These are phyloP conservation scores for Patella pellucida DNA, from an alignment of 2,888 invertebrate genomes.

Conservation along the genomic window DNA sequence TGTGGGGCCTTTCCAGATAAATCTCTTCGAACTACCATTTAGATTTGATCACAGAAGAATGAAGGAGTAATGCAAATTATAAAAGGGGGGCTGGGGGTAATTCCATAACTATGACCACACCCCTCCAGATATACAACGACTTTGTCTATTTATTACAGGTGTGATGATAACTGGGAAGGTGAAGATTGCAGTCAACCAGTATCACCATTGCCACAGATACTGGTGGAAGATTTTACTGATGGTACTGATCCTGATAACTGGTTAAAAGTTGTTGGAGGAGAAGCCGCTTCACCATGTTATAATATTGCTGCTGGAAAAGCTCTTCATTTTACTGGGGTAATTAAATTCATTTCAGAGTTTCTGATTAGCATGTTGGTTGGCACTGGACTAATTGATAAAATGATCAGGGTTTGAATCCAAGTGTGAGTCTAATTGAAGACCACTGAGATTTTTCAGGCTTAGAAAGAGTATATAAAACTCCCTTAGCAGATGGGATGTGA, in stretches of 20 bases:
- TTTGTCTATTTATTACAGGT: constrained; percentile 44
- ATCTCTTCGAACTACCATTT: too few species aligned
- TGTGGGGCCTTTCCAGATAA: too few species aligned
- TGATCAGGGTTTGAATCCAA: too few species aligned
- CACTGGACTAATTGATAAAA: too few species aligned
- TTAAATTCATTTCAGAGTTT: constrained; percentile 24
- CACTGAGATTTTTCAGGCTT: too few species aligned
- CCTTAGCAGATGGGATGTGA: neutral
- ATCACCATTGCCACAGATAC: constrained; percentile 52
- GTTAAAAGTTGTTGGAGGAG: constrained; percentile 65
- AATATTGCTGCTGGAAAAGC: constrained; percentile 66
- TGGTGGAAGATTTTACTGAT: constrained; percentile 64
- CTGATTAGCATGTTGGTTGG: neutral
- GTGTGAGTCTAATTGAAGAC: too few species aligned
- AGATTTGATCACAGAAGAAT: too few species aligned
- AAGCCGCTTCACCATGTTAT: constrained; percentile 61
- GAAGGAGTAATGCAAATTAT: too few species aligned
- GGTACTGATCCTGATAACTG: constrained; percentile 47
- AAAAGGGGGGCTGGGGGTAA: too few species aligned
- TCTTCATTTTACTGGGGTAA: constrained; percentile 70
- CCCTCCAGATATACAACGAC: too few species aligned
- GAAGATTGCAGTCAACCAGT: constrained; percentile 55
- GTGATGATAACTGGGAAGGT: constrained; percentile 69
- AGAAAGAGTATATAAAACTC: too few species aligned
- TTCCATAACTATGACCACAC: too few species aligned